These are phyloP conservation scores for Agrotis clavis DNA, from an alignment of 2,888 invertebrate genomes.

Conservation along the genomic window DNA sequence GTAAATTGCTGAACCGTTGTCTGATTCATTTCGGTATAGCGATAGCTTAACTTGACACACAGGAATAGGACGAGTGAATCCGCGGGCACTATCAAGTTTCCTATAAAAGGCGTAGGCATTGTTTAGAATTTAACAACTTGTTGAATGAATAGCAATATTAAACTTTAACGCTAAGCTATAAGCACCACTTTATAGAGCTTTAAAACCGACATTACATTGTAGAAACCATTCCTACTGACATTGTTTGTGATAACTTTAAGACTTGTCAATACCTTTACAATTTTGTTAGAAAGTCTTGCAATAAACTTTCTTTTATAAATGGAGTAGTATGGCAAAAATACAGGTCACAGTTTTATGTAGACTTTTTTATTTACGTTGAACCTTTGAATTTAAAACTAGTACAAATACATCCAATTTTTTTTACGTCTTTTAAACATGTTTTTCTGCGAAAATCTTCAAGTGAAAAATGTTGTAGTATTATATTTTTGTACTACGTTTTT, in stretches of 20 bases:
- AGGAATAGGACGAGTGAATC: too few relatives aligned
- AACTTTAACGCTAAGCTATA: not conserved
- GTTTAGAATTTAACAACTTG: slow-evolving; percentile 15
- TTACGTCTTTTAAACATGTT: too few relatives aligned
- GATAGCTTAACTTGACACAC: too few relatives aligned
- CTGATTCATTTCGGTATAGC: too few relatives aligned
- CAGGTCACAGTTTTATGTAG: not conserved
- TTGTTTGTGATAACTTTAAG: slow-evolving; percentile 43
- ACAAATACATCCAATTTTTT: too few relatives aligned
- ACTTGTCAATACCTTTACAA: slow-evolving; percentile 10
- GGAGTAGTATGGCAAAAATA: not conserved
- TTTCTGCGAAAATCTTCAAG: too few relatives aligned
- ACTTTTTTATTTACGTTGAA: not conserved
- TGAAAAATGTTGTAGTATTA: too few relatives aligned
- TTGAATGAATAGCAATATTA: slow-evolving; percentile 6
- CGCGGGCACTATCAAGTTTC: not conserved
- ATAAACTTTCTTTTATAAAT: not conserved
- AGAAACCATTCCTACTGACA: slow-evolving; percentile 34
- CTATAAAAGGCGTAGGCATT: not conserved
- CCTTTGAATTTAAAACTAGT: too few relatives aligned
- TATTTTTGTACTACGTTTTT: too few relatives aligned
- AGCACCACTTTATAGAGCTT: slow-evolving; percentile 27
- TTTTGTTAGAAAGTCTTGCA: slow-evolving; percentile 3
- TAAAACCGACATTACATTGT: slow-evolving; percentile 30
- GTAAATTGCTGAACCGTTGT: too few relatives aligned